phyloP scores from a whole-genome alignment of 2,888 invertebrate genomes.

The Nephrotoma guestfalica region DNA sequence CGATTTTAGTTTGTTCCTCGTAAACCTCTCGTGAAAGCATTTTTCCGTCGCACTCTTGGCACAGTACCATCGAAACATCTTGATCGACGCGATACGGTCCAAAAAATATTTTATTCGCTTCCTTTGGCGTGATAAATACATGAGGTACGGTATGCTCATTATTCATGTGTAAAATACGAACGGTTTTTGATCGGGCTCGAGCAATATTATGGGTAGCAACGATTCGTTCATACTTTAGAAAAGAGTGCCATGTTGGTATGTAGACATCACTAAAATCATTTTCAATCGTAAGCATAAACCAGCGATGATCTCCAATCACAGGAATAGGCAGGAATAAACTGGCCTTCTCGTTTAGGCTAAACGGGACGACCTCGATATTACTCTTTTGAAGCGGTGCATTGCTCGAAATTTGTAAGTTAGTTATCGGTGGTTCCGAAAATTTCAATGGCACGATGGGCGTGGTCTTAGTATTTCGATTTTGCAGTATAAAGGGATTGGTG shows the following conservation, averaged over 20 bases:
- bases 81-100: slow-evolving; percentile 20
- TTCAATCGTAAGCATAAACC: slow-evolving; percentile 26
- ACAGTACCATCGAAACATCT: slow-evolving; percentile 22
- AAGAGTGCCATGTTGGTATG: slow-evolving; percentile 26
- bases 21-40: slow-evolving; percentile 29
- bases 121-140: slow-evolving; percentile 9
- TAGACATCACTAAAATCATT: slow-evolving; percentile 32
- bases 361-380: slow-evolving; percentile 23
- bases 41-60: slow-evolving; percentile 27
- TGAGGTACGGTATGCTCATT: background rate
- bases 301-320: slow-evolving; percentile 21
- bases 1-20: slow-evolving; percentile 22
- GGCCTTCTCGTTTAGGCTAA: slow-evolving; percentile 18
- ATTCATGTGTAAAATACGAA: slow-evolving; percentile 17
- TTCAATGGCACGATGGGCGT: background rate
- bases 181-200: slow-evolving; percentile 19
- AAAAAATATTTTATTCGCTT: slow-evolving; percentile 27
- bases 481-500: background rate
- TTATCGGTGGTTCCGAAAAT: background rate
- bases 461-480: background rate
- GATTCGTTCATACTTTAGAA: slow-evolving; percentile 26
- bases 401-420: background rate
- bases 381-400: slow-evolving; percentile 10
- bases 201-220: slow-evolving; percentile 21
- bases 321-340: slow-evolving; percentile 23